Conservation (phyloP, 1,140 invertebrate species). For the Phocides pigmalion region DNA sequence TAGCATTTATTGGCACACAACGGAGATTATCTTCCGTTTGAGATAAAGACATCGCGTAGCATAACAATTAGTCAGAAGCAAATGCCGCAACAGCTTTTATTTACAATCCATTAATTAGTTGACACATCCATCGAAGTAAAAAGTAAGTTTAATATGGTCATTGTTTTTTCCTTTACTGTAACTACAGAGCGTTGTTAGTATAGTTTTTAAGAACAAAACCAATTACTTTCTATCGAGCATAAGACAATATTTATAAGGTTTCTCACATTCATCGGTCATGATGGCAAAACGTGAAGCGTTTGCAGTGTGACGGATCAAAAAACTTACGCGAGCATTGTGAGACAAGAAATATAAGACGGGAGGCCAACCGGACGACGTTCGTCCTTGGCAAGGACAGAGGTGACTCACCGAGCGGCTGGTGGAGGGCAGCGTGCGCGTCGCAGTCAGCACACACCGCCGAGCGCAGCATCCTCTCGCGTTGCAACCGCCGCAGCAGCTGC, state of each 20-base stretch:
- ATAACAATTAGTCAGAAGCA: conserved; percentile 13
- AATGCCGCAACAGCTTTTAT: conserved; percentile 28
- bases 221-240: conserved; percentile 4
- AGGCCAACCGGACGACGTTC: conserved; percentile 86
- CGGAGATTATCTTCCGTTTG: neutral
- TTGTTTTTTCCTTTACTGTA: too few species aligned
- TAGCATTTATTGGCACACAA: conserved; percentile 1
- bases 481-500: conserved; percentile 84
- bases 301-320: conserved; percentile 6
- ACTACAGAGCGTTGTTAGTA: neutral
- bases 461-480: conserved; percentile 86
- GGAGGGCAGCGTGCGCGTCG: conserved; percentile 91
- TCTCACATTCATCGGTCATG: conserved; percentile 33
- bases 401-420: conserved; percentile 89
- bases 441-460: conserved; percentile 85
- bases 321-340: conserved; percentile 20
- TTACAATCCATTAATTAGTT: conserved; percentile 1
- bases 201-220: neutral
- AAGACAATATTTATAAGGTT: conserved; percentile 40
- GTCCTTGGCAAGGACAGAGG: conserved; percentile 83
- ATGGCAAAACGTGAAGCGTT: conserved; percentile 30
- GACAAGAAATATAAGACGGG: conserved; percentile 45
- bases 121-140: neutral
- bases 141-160: neutral
- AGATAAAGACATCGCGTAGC: conserved; percentile 28